phyloP scores from a whole-genome alignment of 1,140 invertebrate genomes.

The Macrobrachium nipponense region DNA sequence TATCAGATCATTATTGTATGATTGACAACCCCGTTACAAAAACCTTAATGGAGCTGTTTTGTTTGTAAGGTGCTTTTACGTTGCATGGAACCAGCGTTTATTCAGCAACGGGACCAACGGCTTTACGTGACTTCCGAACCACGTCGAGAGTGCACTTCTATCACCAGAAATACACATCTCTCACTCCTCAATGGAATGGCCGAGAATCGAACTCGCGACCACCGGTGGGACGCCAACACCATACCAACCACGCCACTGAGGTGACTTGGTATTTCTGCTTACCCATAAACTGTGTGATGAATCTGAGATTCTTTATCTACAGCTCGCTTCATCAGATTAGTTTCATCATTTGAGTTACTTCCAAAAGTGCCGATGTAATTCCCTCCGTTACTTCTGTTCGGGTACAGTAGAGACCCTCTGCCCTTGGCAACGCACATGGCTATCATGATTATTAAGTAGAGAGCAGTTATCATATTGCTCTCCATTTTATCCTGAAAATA shows the following conservation, averaged over 20 bases:
- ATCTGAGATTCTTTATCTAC: slow-evolving; percentile 57
- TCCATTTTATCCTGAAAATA: slow-evolving; percentile 81
- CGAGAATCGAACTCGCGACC: too few species aligned
- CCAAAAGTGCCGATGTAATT: background rate
- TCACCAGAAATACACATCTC: too few species aligned
- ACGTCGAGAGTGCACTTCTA: too few species aligned
- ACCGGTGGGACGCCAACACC: too few species aligned
- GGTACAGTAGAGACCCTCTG: background rate
- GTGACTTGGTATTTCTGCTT: background rate
- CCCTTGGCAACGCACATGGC: slow-evolving; percentile 78
- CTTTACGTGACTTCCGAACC: too few species aligned
- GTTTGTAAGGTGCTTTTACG: too few species aligned
- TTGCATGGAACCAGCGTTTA: too few species aligned
- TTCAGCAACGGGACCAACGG: too few species aligned
- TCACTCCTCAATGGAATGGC: too few species aligned
- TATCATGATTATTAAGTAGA: slow-evolving; percentile 89
- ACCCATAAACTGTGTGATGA: slow-evolving; percentile 57
- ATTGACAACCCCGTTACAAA: background rate
- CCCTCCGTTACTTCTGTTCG: too few species aligned
- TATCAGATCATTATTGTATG: background rate
- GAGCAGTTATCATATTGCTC: slow-evolving; percentile 84
- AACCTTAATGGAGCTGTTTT: too few species aligned
- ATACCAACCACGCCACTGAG: too few species aligned
- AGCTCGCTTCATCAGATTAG: slow-evolving; percentile 4
- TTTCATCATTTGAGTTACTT: background rate